Percentiles rank a stretch among this genome's conserved stretches.
Conservation (phyloP, 2,113 vertebrate genomes). For the Myotis yumanensis region DNA sequence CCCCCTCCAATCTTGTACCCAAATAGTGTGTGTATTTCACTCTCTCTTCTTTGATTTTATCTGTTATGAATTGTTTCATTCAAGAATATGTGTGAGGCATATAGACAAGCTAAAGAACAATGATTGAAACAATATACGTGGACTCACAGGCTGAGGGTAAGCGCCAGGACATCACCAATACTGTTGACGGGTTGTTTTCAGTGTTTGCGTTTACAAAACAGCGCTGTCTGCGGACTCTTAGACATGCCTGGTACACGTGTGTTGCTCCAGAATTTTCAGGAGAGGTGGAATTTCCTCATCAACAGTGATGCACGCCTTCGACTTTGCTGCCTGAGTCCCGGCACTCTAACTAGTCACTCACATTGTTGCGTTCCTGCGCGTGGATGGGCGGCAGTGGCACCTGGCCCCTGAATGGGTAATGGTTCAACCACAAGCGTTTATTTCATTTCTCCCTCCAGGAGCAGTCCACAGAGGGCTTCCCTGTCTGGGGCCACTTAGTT, state of each 20-base stretch:
- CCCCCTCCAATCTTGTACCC: fast-evolving
- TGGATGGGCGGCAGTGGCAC: too few species aligned
- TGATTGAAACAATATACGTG: background rate
- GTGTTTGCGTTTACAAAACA: background rate
- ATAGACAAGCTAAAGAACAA: background rate
- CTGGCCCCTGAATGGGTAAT: background rate
- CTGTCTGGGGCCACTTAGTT: background rate
- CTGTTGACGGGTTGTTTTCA: background rate
- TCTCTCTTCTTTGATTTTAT: background rate
- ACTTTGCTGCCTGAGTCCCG: background rate
- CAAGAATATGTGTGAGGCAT: background rate
- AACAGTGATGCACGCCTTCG: background rate
- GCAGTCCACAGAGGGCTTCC: background rate
- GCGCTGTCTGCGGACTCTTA: background rate
- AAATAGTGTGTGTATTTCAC: background rate
- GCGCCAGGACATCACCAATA: fast-evolving
- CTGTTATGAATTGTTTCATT: background rate
- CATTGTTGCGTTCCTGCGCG: background rate
- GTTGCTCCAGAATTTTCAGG: background rate
- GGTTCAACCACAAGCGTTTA: background rate
- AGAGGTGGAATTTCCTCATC: background rate
- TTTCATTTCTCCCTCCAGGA: background rate
- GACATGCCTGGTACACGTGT: background rate
- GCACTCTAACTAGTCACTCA: background rate
- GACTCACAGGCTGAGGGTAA: background rate